Evolutionary conservation across 2,113 vertebrate species (phyloP).

Genomic region (human): GRCh38 chr7:29117501-29118000

Average conservation of each 20-base stretch:
- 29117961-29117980: background rate
- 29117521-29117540: background rate
- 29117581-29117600: background rate
- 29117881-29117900: background rate
- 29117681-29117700: background rate
- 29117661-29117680: background rate
- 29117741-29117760: background rate
- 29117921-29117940: background rate
- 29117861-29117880: background rate
- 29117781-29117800: background rate
- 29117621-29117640: background rate
- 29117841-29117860: background rate
- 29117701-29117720: constrained; percentile 19
- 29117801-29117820: background rate
- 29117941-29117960: background rate
- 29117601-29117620: background rate
- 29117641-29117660: background rate
- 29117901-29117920: background rate
- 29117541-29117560: background rate
- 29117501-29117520: background rate
- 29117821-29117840: background rate
- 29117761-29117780: background rate
- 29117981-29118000: background rate
- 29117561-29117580: background rate
- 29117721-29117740: background rate